Conservation (phyloP, 2,113 vertebrate genomes). For the Xenotilapia leptura region DNA sequence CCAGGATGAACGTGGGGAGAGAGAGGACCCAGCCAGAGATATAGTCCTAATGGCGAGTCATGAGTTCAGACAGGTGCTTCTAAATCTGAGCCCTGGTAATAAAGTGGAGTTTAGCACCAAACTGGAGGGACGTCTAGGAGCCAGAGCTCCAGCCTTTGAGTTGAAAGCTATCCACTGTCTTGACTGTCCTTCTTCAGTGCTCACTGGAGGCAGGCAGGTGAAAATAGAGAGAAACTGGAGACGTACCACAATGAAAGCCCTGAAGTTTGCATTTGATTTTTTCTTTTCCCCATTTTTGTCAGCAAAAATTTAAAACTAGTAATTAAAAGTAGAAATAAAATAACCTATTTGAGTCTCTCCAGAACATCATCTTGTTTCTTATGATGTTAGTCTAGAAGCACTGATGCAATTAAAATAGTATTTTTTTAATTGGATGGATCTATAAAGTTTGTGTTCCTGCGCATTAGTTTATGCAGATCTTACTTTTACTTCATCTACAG, state of each 20-base stretch:
- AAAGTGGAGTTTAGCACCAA: conserved; percentile 92
- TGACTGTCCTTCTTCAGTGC: conserved; percentile 79
- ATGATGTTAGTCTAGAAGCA: neutral
- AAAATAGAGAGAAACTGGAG: conserved; percentile 95
- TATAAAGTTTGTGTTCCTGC: neutral
- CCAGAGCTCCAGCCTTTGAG: conserved; percentile 87
- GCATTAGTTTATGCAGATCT: neutral
- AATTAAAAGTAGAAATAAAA: neutral
- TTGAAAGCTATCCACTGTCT: conserved; percentile 92
- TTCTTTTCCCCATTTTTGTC: conserved; percentile 94
- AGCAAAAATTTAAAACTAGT: conserved; percentile 62
- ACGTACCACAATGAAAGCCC: conserved; percentile 74
- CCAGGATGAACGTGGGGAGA: conserved; percentile 31
- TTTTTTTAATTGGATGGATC: conserved; percentile 1
- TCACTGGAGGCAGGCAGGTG: conserved; percentile 77
- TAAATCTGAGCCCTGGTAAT: conserved; percentile 82
- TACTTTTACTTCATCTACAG: neutral
- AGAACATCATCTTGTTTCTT: neutral
- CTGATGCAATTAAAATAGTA: neutral
- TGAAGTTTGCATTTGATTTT: conserved; percentile 95
- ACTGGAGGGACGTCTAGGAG: conserved; percentile 87
- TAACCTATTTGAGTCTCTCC: neutral
- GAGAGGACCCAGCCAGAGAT: conserved; percentile 81
- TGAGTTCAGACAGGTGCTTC: conserved; percentile 86
- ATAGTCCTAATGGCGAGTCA: conserved; percentile 86